phyloP scores from a whole-genome alignment of 2,113 vertebrate genomes.

The Callaeas wilsoni region DNA sequence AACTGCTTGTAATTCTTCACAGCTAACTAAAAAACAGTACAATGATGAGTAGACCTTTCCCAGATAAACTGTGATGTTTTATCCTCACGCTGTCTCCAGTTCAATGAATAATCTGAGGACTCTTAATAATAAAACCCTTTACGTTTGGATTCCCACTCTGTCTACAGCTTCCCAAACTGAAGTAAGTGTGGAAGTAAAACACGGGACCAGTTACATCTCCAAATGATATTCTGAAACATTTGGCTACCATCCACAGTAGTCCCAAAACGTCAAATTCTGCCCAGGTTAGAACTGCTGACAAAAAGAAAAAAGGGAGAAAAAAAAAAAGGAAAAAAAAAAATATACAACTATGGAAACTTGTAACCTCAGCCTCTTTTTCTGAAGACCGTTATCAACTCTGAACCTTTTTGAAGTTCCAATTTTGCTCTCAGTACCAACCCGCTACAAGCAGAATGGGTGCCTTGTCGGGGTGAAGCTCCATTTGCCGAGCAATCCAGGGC shows the following conservation, averaged over 20 bases:
- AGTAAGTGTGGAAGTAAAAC: neutral
- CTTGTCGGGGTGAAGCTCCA: constrained; percentile 98
- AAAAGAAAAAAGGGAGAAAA: neutral
- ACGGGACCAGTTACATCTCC: neutral
- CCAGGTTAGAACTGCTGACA: neutral
- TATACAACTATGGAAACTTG: neutral
- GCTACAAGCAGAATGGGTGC: constrained; percentile 94
- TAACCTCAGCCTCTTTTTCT: neutral
- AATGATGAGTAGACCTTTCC: neutral
- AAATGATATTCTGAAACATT: neutral
- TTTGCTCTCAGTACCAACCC: constrained; percentile 72
- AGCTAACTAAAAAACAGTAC: neutral
- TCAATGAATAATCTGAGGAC: neutral
- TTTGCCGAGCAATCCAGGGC: constrained; percentile 94
- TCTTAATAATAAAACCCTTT: neutral
- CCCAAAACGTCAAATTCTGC: neutral
- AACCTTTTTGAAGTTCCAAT: neutral
- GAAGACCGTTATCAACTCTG: neutral
- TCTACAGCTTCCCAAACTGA: neutral
- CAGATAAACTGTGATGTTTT: neutral
- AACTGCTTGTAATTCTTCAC: neutral
- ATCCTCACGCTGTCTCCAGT: neutral
- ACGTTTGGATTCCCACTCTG: neutral
- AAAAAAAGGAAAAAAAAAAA: no score
- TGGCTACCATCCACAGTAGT: neutral